Evolutionary conservation across 1,140 invertebrate species (phyloP).

Genomic region (Magallana angulata): DNA sequence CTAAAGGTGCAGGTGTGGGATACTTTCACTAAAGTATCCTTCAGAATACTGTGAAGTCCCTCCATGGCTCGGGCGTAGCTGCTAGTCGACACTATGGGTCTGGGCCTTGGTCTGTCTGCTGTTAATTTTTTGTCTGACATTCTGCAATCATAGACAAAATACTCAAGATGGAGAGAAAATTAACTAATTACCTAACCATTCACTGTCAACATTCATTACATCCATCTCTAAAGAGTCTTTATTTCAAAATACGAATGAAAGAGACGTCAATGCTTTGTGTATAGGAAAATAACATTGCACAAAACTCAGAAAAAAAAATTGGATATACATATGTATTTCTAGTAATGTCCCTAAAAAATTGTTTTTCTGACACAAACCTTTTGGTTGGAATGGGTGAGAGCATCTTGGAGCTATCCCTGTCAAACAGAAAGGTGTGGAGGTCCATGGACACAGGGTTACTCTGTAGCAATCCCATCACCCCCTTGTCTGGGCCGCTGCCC

Average conservation of each 20-base stretch:
- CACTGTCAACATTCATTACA: no score
- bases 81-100: slow-evolving; percentile 42
- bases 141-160: not conserved
- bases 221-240: no score
- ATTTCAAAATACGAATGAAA: no score
- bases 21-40: not conserved
- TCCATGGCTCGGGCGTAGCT: slow-evolving; percentile 43
- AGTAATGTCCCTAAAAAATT: no score
- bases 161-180: not conserved
- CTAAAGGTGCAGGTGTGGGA: not conserved
- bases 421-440: slow-evolving; percentile 54
- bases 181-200: not conserved
- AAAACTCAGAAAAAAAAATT: no score
- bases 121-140: slow-evolving; percentile 13
- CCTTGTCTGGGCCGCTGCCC: slow-evolving; percentile 29
- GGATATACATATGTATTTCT: no score
- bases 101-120: not conserved
- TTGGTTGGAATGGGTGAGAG: slow-evolving; percentile 50
- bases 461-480: slow-evolving; percentile 54
- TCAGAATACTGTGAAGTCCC: slow-evolving; percentile 50
- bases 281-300: no score
- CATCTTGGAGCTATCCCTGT: slow-evolving; percentile 50
- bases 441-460: slow-evolving; percentile 40
- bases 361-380: not conserved
- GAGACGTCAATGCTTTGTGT: no score